Conservation (phyloP, 2,888 invertebrate species). For the Zeuzera pyrina region DNA sequence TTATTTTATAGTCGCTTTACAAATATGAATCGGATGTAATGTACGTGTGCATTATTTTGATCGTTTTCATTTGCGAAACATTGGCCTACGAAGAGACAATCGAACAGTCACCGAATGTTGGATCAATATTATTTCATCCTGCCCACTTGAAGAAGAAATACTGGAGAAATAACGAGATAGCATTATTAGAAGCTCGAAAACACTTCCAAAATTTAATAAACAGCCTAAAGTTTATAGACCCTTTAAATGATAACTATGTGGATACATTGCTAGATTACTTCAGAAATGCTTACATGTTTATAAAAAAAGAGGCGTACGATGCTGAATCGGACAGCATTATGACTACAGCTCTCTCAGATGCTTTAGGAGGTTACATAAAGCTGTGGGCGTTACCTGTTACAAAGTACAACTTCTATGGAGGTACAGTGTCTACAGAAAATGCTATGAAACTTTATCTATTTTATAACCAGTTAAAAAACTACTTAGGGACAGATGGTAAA, state of each 20-base stretch:
- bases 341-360: conserved; percentile 57
- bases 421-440: conserved; percentile 67
- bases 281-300: conserved; percentile 25
- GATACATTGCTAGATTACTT: conserved; percentile 34
- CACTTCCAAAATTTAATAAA: conserved; percentile 44
- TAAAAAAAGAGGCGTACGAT: conserved; percentile 31
- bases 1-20: conserved; percentile 39
- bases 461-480: conserved; percentile 71
- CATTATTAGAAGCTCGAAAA: conserved; percentile 35
- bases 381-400: conserved; percentile 73
- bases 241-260: conserved; percentile 32
- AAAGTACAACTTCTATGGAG: conserved; percentile 76
- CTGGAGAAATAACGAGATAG: conserved; percentile 35
- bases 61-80: conserved; percentile 17
- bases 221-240: conserved; percentile 24
- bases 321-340: conserved; percentile 27
- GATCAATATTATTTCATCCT: conserved; percentile 42
- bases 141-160: conserved; percentile 25
- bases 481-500: conserved; percentile 71
- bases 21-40: conserved; percentile 18
- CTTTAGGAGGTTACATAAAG: conserved; percentile 75
- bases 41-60: conserved; percentile 19
- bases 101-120: conserved; percentile 32
- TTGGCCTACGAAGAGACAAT: conserved; percentile 7
- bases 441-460: conserved; percentile 69